These are phyloP conservation scores for Natrix natrix DNA, from an alignment of 2,797 vertebrate species.

Conservation along the genomic window DNA sequence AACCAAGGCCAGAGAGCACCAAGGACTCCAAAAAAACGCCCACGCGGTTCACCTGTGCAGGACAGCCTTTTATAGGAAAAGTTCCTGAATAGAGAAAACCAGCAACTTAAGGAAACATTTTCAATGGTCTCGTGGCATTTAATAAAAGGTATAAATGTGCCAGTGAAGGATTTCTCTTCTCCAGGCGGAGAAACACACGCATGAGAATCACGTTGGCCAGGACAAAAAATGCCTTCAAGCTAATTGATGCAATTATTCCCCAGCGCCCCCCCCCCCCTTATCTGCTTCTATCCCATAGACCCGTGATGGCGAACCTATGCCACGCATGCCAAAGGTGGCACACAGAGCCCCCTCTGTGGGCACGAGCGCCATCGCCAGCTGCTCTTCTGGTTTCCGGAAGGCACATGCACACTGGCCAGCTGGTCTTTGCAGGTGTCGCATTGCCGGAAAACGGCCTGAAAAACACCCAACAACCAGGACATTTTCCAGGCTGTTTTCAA, in stretches of 20 bases:
- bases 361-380: too few relatives aligned
- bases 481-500: too few relatives aligned
- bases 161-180: background rate
- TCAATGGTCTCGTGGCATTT: background rate
- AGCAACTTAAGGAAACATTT: background rate
- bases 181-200: background rate
- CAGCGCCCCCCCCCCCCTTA: fast-evolving
- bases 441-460: too few relatives aligned
- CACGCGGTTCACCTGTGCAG: background rate
- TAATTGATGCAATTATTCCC: background rate
- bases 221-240: background rate
- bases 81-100: background rate
- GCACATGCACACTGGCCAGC: too few relatives aligned
- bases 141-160: background rate
- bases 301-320: too few relatives aligned
- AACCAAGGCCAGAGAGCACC: background rate
- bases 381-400: too few relatives aligned
- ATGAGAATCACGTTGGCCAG: background rate
- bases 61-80: background rate
- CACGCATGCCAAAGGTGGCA: too few relatives aligned
- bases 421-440: too few relatives aligned
- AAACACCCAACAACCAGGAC: too few relatives aligned
- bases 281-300: background rate
- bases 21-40: too few relatives aligned
- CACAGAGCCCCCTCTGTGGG: too few relatives aligned